Base-by-base conservation (phyloP, 2,888 invertebrate genomes). In the Zygothrica quintamaculata region DNA sequence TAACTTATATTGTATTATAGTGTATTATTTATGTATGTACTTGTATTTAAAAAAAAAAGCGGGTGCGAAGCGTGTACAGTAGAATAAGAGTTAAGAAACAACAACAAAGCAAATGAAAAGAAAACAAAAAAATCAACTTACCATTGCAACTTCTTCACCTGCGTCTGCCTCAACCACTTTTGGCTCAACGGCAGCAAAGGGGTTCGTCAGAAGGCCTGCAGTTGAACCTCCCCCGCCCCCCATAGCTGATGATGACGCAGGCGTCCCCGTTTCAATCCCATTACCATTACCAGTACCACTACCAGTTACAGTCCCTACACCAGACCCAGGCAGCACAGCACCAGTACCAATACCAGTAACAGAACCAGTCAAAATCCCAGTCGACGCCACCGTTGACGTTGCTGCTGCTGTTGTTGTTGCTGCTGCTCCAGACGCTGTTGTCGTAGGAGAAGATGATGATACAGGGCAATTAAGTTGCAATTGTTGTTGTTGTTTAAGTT, bases 401-500 rank as follows among this genome's bases (percentile, higher is more conserved):
- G 39, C 39, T 6, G 39, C 18, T 9, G 39, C 18, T 39, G n/a
- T 48, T n/a, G 78, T 59, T 34, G 69, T 48, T 13, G 79, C n/a
- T n/a, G n/a, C n/a, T n/a, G n/a, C n/a, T n/a, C n/a, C n/a, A n/a
- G n/a, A n/a, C 16, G 39, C 18, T 39, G n/a, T 48, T n/a, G 78
- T 59, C 37, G 69, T 48, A 16, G 79, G 33, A 29, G 73, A 33
- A 36, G 65, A 37, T 43, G 69, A 66, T 50, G 74, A 65, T 64
- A 76, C 71, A 68, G 74, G 71, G 72, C 86, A 80, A 87, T 87
- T 80, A 78, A 85, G 79, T 70, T 82, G 80, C 62, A 82, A 74
- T 68, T 84, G 84, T 73, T 77, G 84, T 73, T 77, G 86, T 46
- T 82, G 77, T 78, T 89, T 89, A 65, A 89, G 78, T 80, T 88